A percentile compares a stretch with the other conserved stretches of the same genome.
Evolutionary conservation across 2,113 vertebrate species (phyloP).

Genomic region (Peromyscus leucopus): DNA sequence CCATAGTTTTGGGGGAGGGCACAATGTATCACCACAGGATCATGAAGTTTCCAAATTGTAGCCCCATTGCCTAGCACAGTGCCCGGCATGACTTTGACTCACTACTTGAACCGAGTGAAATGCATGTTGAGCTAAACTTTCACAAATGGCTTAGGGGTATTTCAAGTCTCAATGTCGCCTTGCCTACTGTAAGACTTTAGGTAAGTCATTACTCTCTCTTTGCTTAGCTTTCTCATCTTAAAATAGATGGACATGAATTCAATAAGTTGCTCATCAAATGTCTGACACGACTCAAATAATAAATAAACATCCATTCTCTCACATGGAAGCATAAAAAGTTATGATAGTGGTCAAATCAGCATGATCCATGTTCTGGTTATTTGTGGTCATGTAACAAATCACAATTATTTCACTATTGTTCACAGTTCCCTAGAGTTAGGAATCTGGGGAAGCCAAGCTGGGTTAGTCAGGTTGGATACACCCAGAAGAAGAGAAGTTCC

Average conservation of each 20-base stretch:
- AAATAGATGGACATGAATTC: background rate
- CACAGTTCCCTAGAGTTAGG: background rate
- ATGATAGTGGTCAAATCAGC: background rate
- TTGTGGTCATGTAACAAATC: background rate
- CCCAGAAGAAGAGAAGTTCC: no score
- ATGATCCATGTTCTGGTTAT: background rate
- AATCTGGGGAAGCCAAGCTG: background rate
- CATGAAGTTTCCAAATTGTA: background rate
- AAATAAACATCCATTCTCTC: background rate
- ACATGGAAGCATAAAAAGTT: background rate
- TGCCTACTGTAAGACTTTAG: background rate
- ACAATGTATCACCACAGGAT: no score
- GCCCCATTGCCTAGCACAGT: background rate
- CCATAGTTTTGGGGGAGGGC: no score
- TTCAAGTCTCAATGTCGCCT: background rate
- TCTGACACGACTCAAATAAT: background rate
- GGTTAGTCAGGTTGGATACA: background rate
- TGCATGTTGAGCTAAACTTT: background rate
- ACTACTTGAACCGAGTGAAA: background rate
- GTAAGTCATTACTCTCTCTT: background rate
- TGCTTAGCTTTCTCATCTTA: background rate
- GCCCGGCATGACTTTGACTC: background rate
- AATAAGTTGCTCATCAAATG: background rate
- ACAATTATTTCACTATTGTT: background rate
- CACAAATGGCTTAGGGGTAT: background rate